Conservation (phyloP, 2,888 invertebrate genomes). For the Orgyia antiqua region DNA sequence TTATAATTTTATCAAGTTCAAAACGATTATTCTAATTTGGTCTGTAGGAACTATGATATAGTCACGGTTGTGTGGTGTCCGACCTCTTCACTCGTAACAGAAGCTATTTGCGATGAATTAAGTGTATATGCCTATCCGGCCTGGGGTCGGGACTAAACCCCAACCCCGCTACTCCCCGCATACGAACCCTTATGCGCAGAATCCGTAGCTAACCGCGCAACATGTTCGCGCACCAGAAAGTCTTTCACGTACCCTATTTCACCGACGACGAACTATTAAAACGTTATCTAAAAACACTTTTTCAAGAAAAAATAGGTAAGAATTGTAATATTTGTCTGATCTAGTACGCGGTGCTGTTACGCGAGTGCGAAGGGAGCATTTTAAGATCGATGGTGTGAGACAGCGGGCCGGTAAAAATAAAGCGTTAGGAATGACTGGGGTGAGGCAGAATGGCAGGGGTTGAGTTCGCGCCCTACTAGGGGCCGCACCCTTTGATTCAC, state of each 20-base stretch:
- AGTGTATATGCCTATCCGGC: too few species aligned
- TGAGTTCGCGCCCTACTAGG: slow-evolving; percentile 63
- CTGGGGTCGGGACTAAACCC: slow-evolving; percentile 13
- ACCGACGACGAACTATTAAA: slow-evolving; percentile 50
- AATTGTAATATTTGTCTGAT: slow-evolving; percentile 24
- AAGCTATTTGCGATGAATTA: too few species aligned
- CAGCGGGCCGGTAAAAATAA: slow-evolving; percentile 73
- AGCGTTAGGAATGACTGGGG: slow-evolving; percentile 68
- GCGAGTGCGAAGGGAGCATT: slow-evolving; percentile 23
- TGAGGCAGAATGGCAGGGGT: slow-evolving; percentile 77
- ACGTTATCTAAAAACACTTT: slow-evolving; percentile 52
- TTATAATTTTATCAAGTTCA: too few species aligned
- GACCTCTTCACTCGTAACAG: too few species aligned
- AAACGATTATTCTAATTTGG: too few species aligned
- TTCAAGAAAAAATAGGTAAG: slow-evolving; percentile 50
- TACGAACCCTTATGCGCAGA: slow-evolving; percentile 25
- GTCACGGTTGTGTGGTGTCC: too few species aligned
- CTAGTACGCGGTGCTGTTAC: slow-evolving; percentile 11
- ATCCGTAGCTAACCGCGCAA: slow-evolving; percentile 42
- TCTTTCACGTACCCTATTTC: slow-evolving; percentile 53
- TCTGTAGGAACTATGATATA: too few species aligned
- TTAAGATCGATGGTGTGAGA: slow-evolving; percentile 62
- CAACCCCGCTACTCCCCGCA: slow-evolving; percentile 12
- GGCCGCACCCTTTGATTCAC: slow-evolving; percentile 58
- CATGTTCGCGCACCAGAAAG: slow-evolving; percentile 48